Evolutionary conservation across 37 sponge, comb jelly and placozoan species (phyloP).

Genomic region (Mnemiopsis leidyi): DNA sequence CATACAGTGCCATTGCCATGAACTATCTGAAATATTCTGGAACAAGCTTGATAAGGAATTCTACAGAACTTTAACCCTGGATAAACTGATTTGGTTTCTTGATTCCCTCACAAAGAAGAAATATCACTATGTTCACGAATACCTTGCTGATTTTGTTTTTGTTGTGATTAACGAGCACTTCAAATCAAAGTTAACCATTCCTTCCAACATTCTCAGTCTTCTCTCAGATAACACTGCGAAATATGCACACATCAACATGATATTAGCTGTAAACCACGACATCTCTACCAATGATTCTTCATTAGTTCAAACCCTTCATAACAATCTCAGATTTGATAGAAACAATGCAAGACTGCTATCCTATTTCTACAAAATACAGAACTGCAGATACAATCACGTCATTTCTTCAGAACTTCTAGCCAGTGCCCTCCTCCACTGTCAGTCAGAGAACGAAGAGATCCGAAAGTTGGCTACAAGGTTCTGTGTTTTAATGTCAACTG

Average conservation of each 20-base stretch:
- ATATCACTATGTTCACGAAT: neutral
- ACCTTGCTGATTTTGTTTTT: neutral
- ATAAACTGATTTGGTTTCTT: neutral
- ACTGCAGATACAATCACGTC: neutral
- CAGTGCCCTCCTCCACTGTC: neutral
- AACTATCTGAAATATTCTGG: conserved; percentile 43
- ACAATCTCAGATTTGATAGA: neutral
- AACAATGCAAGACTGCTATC: neutral
- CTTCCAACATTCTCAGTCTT: neutral
- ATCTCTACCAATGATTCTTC: neutral
- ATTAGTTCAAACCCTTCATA: neutral
- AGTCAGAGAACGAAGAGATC: conserved; percentile 9
- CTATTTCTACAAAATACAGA: conserved; percentile 1
- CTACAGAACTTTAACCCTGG: neutral
- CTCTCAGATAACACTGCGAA: neutral
- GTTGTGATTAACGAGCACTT: neutral
- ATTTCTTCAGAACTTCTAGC: neutral
- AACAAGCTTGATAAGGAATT: neutral
- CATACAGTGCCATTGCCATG: neutral
- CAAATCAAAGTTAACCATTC: neutral
- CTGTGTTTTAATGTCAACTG: neutral
- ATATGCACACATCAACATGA: neutral
- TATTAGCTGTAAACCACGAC: neutral
- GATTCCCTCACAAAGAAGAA: neutral
- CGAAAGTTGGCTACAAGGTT: neutral